A percentile compares a stretch with the other conserved stretches of the same genome.
Conservation (phyloP, 2,113 vertebrate genomes). For the Gopherus flavomarginatus region DNA sequence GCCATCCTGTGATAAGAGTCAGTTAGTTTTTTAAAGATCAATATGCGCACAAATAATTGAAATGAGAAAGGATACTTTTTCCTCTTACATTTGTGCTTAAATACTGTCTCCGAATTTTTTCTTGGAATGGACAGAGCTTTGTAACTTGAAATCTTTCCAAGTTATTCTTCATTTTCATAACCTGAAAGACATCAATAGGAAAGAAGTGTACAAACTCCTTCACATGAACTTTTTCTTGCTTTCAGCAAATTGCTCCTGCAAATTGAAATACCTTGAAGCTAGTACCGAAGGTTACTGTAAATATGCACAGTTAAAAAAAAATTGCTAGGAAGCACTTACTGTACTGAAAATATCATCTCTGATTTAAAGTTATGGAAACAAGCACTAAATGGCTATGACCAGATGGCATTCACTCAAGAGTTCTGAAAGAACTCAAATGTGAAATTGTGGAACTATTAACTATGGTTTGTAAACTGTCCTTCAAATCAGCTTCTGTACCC, state of each 20-base stretch:
- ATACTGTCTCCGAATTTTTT: slow-evolving; percentile 96
- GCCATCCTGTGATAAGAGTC: not conserved
- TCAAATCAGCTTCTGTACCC: too few species aligned
- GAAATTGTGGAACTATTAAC: too few species aligned
- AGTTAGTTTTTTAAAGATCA: not conserved
- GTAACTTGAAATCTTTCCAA: slow-evolving; percentile 96
- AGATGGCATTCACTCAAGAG: too few species aligned
- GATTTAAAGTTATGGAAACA: not conserved
- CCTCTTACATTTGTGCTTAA: slow-evolving; percentile 95
- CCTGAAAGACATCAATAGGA: slow-evolving; percentile 76
- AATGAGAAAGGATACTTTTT: not conserved
- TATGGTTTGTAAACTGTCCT: too few species aligned
- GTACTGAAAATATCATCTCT: not conserved
- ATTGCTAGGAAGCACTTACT: not conserved
- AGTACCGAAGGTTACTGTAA: not conserved
- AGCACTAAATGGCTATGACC: not conserved
- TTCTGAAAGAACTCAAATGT: too few species aligned
- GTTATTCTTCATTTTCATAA: slow-evolving; percentile 96
- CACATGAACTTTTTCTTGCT: not conserved
- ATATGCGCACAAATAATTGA: not conserved
- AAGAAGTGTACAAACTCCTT: not conserved
- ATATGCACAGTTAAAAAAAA: not conserved
- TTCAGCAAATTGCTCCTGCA: not conserved
- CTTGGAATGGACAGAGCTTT: slow-evolving; percentile 96
- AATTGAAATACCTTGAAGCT: not conserved